phyloP scores from a whole-genome alignment of 2,888 invertebrate genomes.

The Petrolisthes manimaculis region DNA sequence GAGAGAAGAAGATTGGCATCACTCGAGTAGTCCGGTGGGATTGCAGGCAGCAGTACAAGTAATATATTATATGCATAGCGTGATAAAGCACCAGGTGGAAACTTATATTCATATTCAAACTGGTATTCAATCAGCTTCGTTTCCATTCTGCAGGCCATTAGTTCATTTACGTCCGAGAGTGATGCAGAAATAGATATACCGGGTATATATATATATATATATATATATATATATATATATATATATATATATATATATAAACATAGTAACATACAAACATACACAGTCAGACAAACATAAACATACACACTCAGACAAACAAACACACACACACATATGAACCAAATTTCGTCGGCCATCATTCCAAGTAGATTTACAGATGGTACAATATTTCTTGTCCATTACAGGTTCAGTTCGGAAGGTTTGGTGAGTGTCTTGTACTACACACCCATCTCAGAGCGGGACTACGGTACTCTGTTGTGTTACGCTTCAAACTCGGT shows the following conservation, averaged over 20 bases:
- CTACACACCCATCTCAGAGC: constrained; percentile 56
- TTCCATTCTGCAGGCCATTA: too few relatives aligned
- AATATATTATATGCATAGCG: too few relatives aligned
- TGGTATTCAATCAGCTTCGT: too few relatives aligned
- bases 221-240: constrained; percentile 24
- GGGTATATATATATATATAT: not conserved
- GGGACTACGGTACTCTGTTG: constrained; percentile 61
- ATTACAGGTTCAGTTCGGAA: constrained; percentile 41
- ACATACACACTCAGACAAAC: constrained; percentile 14
- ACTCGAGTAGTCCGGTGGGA: too few relatives aligned
- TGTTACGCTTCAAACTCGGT: constrained; percentile 59
- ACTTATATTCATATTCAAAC: too few relatives aligned
- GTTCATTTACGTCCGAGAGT: too few relatives aligned
- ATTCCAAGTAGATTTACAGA: not conserved
- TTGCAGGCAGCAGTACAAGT: too few relatives aligned
- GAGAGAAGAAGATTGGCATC: too few relatives aligned
- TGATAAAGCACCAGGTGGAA: too few relatives aligned
- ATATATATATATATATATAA: constrained; percentile 39
- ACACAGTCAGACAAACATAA: constrained; percentile 11
- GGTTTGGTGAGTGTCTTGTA: constrained; percentile 33
- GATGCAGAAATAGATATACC: too few relatives aligned
- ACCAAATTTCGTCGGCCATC: not conserved
- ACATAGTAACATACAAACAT: constrained; percentile 6
- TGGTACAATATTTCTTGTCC: too few relatives aligned
- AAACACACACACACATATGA: constrained; percentile 8